Base-by-base conservation (phyloP, 2,113 vertebrate genomes). In the Dromas ardeola region DNA sequence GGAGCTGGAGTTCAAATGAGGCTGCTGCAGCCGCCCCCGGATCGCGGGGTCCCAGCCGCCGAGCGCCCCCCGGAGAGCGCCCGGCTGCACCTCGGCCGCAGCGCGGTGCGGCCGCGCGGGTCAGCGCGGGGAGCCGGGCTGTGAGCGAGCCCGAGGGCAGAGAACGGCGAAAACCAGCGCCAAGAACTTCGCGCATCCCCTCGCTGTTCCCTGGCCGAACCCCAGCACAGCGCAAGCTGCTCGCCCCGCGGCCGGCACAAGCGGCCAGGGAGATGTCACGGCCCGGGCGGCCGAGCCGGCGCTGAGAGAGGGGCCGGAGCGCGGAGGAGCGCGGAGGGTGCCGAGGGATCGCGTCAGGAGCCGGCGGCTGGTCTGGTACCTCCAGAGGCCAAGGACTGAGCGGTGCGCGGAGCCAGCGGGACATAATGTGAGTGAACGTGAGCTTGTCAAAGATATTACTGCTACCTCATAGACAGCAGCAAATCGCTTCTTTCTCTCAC, bases 1-100 rank as follows among this genome's bases (percentile, higher is more conserved):
- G 97, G 97, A 97, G 96, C 86, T 86, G 95, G 92, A 97, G 98
- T 98, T 98, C 98, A 97, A 97, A 92, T 98, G 97, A 98, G 98
- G 98, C 98, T 98, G 98, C 98, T 92, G 88, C 81, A 42, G 97
- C 96, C 56, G 56, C 32, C 32, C 56, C 56, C 56, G 56, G 56
- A 58, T 21, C 56, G 56, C 32, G 56, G 56, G 56, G 56, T 58
- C 56, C 12, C 56, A 58, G 56, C 20, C 56, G 56, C 19, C 32
- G 56, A 58, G 56, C 56, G 12, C 19, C 20, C 19, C 11, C 11
- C 56, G 32, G 19, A 58, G 32, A 58, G 34, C 56, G 32, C 56
- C 56, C 56, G 56, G 56, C 32, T 22, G 56, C 32, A 12, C 56
- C 56, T 58, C 56, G 32, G 56, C 56, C 56, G 32, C 56, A 13